phyloP scores from a whole-genome alignment of 2,113 vertebrate genomes.

The Salvator merianae region DNA sequence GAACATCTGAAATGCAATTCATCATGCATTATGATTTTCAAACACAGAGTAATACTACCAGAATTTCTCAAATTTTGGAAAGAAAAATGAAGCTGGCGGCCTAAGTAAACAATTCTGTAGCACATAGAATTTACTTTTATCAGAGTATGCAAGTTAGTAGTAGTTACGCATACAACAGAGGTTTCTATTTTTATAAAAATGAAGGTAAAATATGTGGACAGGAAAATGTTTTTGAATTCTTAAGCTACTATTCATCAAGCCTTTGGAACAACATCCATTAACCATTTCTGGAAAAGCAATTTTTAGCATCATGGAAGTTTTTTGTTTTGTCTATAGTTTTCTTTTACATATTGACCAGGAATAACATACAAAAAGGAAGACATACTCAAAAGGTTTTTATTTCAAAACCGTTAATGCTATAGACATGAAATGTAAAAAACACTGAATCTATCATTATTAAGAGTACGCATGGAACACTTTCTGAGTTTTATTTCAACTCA shows the following conservation, averaged over 20 bases:
- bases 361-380: not conserved
- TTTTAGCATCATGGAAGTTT: not conserved
- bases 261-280: not conserved
- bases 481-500: no score
- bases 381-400: not conserved
- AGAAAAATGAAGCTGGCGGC: not conserved
- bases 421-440: accelerated
- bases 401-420: not conserved
- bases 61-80: conserved; percentile 15
- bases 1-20: conserved; percentile 76
- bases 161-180: not conserved
- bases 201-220: not conserved
- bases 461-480: no score
- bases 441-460: not conserved
- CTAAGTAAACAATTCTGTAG: not conserved
- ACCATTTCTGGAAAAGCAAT: not conserved
- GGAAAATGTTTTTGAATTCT: not conserved
- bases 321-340: not conserved
- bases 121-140: not conserved
- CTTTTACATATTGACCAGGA: not conserved
- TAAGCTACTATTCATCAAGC: not conserved
- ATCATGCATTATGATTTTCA: conserved; percentile 61
- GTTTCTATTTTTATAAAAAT: not conserved
- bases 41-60: conserved; percentile 25
- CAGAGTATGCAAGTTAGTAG: not conserved